Evolutionary conservation across 2,888 invertebrate species (phyloP).

Genomic region (Drosophila barbarae): DNA sequence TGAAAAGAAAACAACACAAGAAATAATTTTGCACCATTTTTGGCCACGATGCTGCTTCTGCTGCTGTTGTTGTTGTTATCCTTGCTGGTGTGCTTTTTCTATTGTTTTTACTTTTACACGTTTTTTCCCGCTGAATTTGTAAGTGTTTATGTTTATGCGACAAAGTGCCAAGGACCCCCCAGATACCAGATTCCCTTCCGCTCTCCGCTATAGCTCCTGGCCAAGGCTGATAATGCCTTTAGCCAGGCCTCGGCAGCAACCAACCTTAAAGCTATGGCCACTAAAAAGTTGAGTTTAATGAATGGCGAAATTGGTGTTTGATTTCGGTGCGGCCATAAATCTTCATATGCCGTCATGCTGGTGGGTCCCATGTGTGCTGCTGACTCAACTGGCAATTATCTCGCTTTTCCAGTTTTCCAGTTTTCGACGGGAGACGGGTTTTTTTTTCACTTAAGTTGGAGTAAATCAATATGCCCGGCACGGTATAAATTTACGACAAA

Average conservation of each 20-base stretch:
- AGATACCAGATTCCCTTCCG: slow-evolving; percentile 2
- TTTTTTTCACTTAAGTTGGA: slow-evolving; percentile 27
- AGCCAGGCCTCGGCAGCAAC: slow-evolving; percentile 2
- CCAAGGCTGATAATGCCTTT: slow-evolving; percentile 20
- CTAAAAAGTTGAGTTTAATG: slow-evolving; percentile 60
- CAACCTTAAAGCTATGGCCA: slow-evolving; percentile 51
- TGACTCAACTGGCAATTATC: slow-evolving; percentile 63
- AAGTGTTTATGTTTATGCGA: slow-evolving; percentile 65
- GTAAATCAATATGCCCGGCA: slow-evolving; percentile 66
- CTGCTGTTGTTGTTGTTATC: neutral
- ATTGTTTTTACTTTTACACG: slow-evolving; percentile 16
- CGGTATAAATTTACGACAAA: slow-evolving; percentile 59
- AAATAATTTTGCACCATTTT: slow-evolving; percentile 39
- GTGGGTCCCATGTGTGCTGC: slow-evolving; percentile 38
- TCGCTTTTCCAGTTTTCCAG: slow-evolving; percentile 31
- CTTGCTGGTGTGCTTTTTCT: slow-evolving; percentile 7
- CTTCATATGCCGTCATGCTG: slow-evolving; percentile 59
- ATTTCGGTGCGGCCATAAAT: slow-evolving; percentile 64
- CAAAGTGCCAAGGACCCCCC: slow-evolving; percentile 46
- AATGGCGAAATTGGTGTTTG: slow-evolving; percentile 68
- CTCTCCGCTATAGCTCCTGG: slow-evolving; percentile 15
- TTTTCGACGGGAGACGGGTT: neutral
- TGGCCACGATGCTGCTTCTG: slow-evolving; percentile 14
- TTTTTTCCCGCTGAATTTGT: slow-evolving; percentile 48
- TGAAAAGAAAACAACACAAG: slow-evolving; percentile 36